Conservation (phyloP, 2,113 vertebrate species). For the Ascaphus truei region DNA sequence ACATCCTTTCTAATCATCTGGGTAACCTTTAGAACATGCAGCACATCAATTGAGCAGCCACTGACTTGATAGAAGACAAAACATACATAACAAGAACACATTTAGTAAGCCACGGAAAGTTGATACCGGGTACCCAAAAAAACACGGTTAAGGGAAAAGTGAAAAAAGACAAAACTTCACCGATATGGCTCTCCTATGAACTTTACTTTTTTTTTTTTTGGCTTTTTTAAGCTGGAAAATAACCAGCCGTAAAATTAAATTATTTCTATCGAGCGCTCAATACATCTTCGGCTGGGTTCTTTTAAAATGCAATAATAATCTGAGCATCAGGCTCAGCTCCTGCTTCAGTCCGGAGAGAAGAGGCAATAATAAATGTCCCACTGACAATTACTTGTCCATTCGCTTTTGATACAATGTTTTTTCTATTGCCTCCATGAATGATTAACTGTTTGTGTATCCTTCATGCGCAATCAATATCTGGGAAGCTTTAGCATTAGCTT, state of each 20-base stretch:
- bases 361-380: constrained; percentile 46
- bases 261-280: neutral
- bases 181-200: too few species aligned
- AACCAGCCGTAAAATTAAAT: constrained; percentile 1
- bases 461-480: constrained; percentile 73
- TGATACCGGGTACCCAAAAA: too few species aligned
- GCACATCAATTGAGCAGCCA: too few species aligned
- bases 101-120: too few species aligned
- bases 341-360: constrained; percentile 35
- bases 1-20: too few species aligned
- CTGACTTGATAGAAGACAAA: too few species aligned
- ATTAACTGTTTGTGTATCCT: constrained; percentile 69
- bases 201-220: too few species aligned
- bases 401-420: constrained; percentile 55
- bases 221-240: too few species aligned
- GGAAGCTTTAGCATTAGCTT: constrained; percentile 66
- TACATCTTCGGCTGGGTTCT: neutral
- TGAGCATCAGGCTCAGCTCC: constrained; percentile 2
- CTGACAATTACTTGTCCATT: constrained; percentile 57
- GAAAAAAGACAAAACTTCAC: too few species aligned
- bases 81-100: too few species aligned
- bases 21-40: too few species aligned
- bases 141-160: too few species aligned
- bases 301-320: constrained; percentile 42
- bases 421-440: constrained; percentile 52